A percentile compares a stretch with the other conserved stretches of the same genome.
Evolutionary conservation across 2,113 vertebrate species (phyloP).

Genomic region (Colius striatus): DNA sequence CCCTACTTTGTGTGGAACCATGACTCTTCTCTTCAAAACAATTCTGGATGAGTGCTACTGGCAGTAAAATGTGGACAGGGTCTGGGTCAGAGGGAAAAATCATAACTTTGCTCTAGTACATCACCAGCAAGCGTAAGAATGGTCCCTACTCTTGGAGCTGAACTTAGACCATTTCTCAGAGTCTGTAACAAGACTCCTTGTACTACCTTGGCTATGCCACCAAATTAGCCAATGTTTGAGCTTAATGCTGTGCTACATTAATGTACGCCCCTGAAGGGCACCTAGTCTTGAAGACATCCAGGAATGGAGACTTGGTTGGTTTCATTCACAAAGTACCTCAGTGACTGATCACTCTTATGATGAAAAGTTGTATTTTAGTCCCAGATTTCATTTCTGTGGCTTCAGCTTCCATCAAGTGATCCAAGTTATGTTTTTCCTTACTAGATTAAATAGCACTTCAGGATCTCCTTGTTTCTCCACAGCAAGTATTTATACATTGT

Average conservation of each 20-base stretch:
- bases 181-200: not conserved
- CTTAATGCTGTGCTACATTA: not conserved
- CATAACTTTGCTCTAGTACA: not conserved
- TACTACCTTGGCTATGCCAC: not conserved
- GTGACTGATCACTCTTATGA: not conserved
- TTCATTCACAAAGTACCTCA: not conserved
- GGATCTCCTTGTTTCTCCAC: not conserved
- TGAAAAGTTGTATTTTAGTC: not conserved
- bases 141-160: not conserved
- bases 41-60: not conserved
- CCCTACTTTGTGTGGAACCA: fast-evolving
- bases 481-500: not conserved
- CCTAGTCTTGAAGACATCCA: not conserved
- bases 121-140: not conserved
- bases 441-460: not conserved
- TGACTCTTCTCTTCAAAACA: not conserved
- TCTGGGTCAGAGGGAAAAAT: not conserved
- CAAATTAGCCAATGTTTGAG: not conserved
- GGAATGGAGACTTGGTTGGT: not conserved
- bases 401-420: not conserved
- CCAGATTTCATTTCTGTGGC: not conserved
- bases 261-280: not conserved
- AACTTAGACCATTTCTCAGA: not conserved
- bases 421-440: not conserved
- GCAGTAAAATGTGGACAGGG: not conserved